These are phyloP conservation scores for Nipponia nippon DNA, from an alignment of 2,113 vertebrate species.

Conservation along the genomic window DNA sequence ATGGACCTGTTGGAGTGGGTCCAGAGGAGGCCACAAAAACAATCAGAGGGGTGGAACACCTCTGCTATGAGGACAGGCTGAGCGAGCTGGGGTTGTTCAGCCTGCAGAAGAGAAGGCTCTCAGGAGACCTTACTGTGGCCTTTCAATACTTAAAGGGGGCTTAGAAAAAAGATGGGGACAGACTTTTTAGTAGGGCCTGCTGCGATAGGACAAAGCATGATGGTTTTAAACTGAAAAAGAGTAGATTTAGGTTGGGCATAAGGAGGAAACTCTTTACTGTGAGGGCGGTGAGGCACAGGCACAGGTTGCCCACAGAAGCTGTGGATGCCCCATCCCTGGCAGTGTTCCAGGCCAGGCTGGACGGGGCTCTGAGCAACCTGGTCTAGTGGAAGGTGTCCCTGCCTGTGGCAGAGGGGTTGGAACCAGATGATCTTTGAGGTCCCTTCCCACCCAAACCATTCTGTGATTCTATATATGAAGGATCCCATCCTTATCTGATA, in stretches of 20 bases:
- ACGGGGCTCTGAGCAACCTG: neutral
- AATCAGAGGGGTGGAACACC: neutral
- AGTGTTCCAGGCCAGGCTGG: neutral
- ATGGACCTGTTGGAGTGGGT: neutral
- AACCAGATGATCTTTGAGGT: rapidly evolving
- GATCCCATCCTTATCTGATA: neutral
- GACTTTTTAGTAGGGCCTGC: neutral
- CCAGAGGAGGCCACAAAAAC: neutral
- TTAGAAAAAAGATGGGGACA: rapidly evolving
- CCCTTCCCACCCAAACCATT: neutral
- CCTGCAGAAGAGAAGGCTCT: neutral
- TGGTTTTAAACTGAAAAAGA: neutral
- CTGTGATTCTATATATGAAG: neutral
- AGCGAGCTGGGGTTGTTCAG: too few relatives aligned
- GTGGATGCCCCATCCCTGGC: neutral
- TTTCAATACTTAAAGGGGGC: neutral
- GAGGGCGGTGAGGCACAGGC: neutral
- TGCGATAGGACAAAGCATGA: neutral
- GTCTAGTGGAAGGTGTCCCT: neutral
- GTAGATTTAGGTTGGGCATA: too few relatives aligned
- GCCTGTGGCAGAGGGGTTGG: rapidly evolving
- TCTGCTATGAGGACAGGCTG: neutral
- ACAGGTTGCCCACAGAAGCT: neutral
- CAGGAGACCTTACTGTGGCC: rapidly evolving
- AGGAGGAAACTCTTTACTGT: neutral